Evolutionary conservation across 2,888 invertebrate genomes (phyloP).

Genomic region (Steinernema hermaphroditum): DNA sequence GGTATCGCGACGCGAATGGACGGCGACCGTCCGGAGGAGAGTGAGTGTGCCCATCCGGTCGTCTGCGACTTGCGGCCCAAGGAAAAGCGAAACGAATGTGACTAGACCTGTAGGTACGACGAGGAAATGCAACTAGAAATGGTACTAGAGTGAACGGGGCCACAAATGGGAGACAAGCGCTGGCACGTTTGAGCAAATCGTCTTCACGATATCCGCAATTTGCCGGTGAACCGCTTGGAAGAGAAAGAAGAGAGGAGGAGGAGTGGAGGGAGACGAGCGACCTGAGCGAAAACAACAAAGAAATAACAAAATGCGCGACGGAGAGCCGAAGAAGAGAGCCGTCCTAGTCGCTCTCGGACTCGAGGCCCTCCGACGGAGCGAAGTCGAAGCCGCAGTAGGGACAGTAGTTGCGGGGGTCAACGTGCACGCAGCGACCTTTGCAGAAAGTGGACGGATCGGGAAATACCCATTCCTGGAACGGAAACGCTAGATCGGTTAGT

Average conservation of each 20-base stretch:
- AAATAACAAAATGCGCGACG: neutral
- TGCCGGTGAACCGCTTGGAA: constrained; percentile 15
- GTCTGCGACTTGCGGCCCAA: constrained; percentile 24
- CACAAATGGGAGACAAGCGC: constrained; percentile 12
- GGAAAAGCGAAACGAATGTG: constrained; percentile 16
- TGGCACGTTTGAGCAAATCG: constrained; percentile 29
- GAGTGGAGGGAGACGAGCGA: neutral
- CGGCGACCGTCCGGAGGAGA: neutral
- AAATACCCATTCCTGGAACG: constrained; percentile 20
- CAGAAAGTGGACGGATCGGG: neutral
- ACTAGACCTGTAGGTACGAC: constrained; percentile 8
- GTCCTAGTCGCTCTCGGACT: neutral
- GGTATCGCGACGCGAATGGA: constrained; percentile 28
- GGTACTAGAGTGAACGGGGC: neutral
- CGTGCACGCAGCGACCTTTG: neutral
- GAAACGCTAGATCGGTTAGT: neutral
- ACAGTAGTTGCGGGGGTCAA: neutral
- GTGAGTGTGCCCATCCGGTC: constrained; percentile 16
- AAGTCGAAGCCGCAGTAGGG: neutral
- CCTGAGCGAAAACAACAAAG: constrained; percentile 24
- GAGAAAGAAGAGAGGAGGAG: neutral
- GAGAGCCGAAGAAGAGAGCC: neutral
- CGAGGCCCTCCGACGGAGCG: neutral
- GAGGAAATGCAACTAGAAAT: constrained; percentile 4
- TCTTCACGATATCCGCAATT: constrained; percentile 31